Evolutionary conservation across 2,797 vertebrate species (phyloP), one percentile per base, ranked within the genome.

Genomic region (Dicrostonyx torquatus): DNA sequence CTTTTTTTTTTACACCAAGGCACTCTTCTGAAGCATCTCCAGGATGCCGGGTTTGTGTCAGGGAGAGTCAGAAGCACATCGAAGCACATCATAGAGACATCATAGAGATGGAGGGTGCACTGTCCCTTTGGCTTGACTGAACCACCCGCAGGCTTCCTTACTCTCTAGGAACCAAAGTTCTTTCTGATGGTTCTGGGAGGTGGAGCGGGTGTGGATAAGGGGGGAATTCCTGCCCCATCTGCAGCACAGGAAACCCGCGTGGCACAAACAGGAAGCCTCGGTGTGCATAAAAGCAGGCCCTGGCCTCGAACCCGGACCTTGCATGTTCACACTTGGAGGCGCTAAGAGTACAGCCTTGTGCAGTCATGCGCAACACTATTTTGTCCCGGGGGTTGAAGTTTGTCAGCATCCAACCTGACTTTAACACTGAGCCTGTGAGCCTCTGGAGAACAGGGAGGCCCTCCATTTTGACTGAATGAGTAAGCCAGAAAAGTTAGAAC

Each of bases 111-210:
- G 34, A 84, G 34, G 68, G 76, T 6, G 14, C 45, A 12, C 60
- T 24, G 43, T 17, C 6, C 22, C 4, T 20, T 40, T 58, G 48
- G 58, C 78, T 64, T 68, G 43, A 78, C 70, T 60, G 60, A 82
- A 50, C 58, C 70, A 72, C 75, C 50, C 70, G 60, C 87, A 75
- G 89, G 64, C 82, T 82, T 24, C 45, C 89, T 22, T 80, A 29
- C 90, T 95, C 90, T 93, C 90, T 73, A 94, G 93, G 95, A 96
- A 94, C 6, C 4, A 43, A 53, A 1, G 83, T 76, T 58, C 55
- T 58, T 94, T 77, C 92, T 92, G n/a, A 82, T 26, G 17, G 26
- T 87, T 90, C 86, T 31, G 22, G 62, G 48, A 76, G 62, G 58
- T 76, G 55, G 55, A 53, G 70, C 0, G 55, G 55, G 6, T 58